phyloP scores from a whole-genome alignment of 2,113 vertebrate genomes.

The Charina bottae region DNA sequence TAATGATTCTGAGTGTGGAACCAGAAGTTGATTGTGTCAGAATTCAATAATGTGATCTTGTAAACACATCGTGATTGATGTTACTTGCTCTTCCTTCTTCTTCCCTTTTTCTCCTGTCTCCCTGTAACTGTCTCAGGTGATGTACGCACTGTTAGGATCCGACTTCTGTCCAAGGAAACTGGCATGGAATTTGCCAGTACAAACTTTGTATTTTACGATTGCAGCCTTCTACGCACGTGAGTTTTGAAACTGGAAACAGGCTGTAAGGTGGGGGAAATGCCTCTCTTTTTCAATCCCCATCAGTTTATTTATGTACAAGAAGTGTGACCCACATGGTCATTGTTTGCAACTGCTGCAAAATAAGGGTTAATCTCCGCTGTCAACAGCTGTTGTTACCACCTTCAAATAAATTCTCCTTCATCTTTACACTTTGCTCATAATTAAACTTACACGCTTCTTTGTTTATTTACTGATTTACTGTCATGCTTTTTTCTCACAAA shows the following conservation, averaged over 20 bases:
- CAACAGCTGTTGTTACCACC: neutral
- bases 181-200: slow-evolving; percentile 31
- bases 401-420: neutral
- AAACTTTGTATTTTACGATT: slow-evolving; percentile 32
- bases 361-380: neutral
- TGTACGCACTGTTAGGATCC: slow-evolving; percentile 23
- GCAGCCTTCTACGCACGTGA: slow-evolving; percentile 36
- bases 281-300: neutral
- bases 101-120: too few relatives aligned
- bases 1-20: neutral
- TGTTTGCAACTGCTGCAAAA: neutral
- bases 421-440: neutral
- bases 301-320: neutral
- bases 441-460: neutral
- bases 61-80: neutral
- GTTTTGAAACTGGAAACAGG: slow-evolving; percentile 1
- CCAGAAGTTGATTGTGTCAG: neutral
- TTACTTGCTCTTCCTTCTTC: neutral
- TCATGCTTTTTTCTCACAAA: neutral
- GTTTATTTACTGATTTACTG: neutral
- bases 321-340: neutral
- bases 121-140: neutral
- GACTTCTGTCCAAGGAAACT: slow-evolving; percentile 21
- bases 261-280: neutral
- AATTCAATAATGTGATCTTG: neutral